These are phyloP conservation scores for Oncorhynchus kisutch DNA, from an alignment of 2,113 vertebrate species.

Conservation along the genomic window DNA sequence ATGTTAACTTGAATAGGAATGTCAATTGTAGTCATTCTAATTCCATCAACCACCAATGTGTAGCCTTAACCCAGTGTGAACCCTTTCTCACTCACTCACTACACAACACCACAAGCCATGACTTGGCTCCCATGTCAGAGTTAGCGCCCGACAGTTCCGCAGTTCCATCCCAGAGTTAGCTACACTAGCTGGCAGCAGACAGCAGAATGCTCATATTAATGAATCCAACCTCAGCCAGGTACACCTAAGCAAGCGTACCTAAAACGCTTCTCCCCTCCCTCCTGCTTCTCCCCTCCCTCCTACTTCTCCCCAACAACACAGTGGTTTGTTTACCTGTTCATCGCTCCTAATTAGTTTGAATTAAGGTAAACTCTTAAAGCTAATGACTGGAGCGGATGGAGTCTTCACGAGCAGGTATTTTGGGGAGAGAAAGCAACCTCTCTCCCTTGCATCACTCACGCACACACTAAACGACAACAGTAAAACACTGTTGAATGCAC, in stretches of 20 bases:
- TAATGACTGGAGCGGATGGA: conserved; percentile 68
- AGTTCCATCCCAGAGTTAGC: background rate
- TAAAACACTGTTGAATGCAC: too few species aligned
- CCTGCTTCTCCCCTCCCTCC: background rate
- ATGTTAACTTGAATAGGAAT: background rate
- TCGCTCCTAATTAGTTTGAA: conserved; percentile 60
- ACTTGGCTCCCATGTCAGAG: background rate
- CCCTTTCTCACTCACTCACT: background rate
- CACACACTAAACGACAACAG: conserved; percentile 4
- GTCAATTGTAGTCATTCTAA: too few species aligned
- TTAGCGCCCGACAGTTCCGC: background rate
- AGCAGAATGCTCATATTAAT: background rate
- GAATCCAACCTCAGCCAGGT: background rate
- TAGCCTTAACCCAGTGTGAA: too few species aligned
- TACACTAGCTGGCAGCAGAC: background rate
- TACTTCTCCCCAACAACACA: conserved; percentile 19
- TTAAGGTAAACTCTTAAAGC: conserved; percentile 59
- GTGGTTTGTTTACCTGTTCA: conserved; percentile 52
- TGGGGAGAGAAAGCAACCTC: background rate
- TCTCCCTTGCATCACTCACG: background rate
- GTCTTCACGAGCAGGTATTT: conserved; percentile 36
- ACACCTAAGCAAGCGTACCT: background rate
- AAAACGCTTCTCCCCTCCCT: conserved; percentile 13
- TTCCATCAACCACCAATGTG: too few species aligned
- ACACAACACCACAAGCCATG: background rate